Evolutionary conservation across 2,113 vertebrate species (phyloP).

Genomic region (Telmatochromis sp.): DNA sequence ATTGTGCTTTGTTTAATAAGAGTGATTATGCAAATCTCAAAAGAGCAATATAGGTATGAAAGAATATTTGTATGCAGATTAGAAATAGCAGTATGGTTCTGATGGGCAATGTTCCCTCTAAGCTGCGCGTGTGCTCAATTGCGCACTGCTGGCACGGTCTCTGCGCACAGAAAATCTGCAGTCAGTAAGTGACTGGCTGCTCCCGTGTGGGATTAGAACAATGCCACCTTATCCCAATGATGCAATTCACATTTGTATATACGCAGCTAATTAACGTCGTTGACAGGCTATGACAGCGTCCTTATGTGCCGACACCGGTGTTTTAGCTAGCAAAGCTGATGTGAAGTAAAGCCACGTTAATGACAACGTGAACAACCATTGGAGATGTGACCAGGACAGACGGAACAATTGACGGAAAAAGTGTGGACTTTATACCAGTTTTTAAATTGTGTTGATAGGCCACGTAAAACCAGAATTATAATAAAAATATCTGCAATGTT

Average conservation of each 20-base stretch:
- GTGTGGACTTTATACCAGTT: rapidly evolving
- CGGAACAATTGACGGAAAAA: rapidly evolving
- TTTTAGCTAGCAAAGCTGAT: rapidly evolving
- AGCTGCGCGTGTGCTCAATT: rapidly evolving
- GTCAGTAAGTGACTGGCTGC: rapidly evolving
- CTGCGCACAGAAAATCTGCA: not conserved
- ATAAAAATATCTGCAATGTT: too few relatives aligned
- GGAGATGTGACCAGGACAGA: not conserved
- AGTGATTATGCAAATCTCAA: not conserved
- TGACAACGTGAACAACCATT: rapidly evolving
- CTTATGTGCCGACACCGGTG: rapidly evolving
- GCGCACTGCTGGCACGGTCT: rapidly evolving
- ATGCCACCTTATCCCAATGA: not conserved
- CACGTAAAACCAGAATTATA: too few relatives aligned
- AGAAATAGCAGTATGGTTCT: not conserved
- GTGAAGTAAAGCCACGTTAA: rapidly evolving
- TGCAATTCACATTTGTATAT: rapidly evolving
- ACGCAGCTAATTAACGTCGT: rapidly evolving
- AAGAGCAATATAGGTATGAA: not conserved
- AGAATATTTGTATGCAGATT: rapidly evolving
- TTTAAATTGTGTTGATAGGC: rapidly evolving
- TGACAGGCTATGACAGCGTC: not conserved
- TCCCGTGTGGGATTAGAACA: rapidly evolving
- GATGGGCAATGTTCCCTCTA: not conserved
- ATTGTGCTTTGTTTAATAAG: not conserved